These are phyloP conservation scores for Apostichopus californicus DNA, from an alignment of 35 echinoderm and acorn worm species.

Conservation along the genomic window DNA sequence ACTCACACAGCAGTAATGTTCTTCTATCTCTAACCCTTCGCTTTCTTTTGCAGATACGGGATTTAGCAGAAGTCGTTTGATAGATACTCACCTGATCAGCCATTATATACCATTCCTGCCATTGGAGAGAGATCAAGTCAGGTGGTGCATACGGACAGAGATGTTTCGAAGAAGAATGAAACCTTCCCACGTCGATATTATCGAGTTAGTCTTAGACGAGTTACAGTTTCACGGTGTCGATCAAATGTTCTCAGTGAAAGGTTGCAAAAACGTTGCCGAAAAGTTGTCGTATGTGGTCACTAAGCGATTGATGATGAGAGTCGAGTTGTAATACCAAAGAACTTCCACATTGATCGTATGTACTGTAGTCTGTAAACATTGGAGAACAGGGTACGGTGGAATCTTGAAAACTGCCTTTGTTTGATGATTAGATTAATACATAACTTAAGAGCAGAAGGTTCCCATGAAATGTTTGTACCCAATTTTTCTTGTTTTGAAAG, in stretches of 20 bases:
- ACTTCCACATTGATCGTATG: too few relatives aligned
- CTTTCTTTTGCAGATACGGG: conserved; percentile 9
- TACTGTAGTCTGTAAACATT: too few relatives aligned
- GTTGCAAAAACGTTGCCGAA: conserved; percentile 84
- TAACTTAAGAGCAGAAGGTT: too few relatives aligned
- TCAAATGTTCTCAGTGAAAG: conserved; percentile 66
- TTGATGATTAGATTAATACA: too few relatives aligned
- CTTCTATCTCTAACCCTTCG: too few relatives aligned
- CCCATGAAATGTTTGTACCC: too few relatives aligned
- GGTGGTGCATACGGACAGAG: conserved; percentile 21
- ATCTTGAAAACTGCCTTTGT: too few relatives aligned
- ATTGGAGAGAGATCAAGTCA: conserved; percentile 52
- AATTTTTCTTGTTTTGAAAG: too few relatives aligned
- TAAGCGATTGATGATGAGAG: neutral
- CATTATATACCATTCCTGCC: conserved; percentile 62
- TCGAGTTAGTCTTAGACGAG: neutral
- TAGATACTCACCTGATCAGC: conserved; percentile 47
- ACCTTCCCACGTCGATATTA: neutral
- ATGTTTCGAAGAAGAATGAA: neutral
- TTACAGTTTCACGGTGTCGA: conserved; percentile 16
- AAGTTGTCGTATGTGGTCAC: conserved; percentile 57
- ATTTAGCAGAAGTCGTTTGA: conserved; percentile 12
- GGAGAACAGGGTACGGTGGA: too few relatives aligned
- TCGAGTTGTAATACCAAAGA: conserved; percentile 21
- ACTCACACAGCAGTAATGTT: too few relatives aligned